Base-by-base conservation (phyloP, 2,888 invertebrate genomes). In the Girardia tigrina region DNA sequence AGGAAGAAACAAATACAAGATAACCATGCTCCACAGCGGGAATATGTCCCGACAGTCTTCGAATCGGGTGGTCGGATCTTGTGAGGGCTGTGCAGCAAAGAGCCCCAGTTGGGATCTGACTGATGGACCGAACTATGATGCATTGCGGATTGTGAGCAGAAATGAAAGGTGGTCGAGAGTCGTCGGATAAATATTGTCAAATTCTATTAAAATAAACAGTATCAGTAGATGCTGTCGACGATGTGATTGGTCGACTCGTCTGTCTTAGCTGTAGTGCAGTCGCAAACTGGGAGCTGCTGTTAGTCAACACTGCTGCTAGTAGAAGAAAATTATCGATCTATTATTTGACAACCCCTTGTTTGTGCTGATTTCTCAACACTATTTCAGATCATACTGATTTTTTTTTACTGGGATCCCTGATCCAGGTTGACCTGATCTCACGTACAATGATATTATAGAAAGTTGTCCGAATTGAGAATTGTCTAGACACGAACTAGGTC, bases 191-290 rank as follows among this genome's bases (percentile, higher is more conserved):
- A 56, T 56, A 56, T 56, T 56, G 56, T 56, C 56, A 56, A 56
- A 56, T 56, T 56, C 56, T 56, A 56, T 56, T 56, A 56, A 56
- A 56, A 56, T 56, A 56, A 56, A 56, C 56, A 56, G 56, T 56
- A 56, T 23, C 56, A 56, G 56, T 56, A n/a, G 23, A 56, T 56
- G 4, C 56, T 56, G 56, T 56, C 56, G 56, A 56, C 56, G 23
- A 56, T 56, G 56, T 56, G 56, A 56, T 56, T 56, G 56, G 56
- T 56, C 56, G 56, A 4, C 4, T 56, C 56, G 56, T 56, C 56
- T 56, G 56, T 56, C 23, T n/a, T 56, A 56, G 23, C 56, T 56
- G 56, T 23, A 56, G 56, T 56, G 56, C 56, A 56, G 56, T 56
- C 56, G 56, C 56, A 56, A 56, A 56, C 56, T 56, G 56, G 56